Evolutionary conservation across 2,113 vertebrate genomes (phyloP), one percentile per base, ranked within the genome.

Genomic region (Piaya cayana): DNA sequence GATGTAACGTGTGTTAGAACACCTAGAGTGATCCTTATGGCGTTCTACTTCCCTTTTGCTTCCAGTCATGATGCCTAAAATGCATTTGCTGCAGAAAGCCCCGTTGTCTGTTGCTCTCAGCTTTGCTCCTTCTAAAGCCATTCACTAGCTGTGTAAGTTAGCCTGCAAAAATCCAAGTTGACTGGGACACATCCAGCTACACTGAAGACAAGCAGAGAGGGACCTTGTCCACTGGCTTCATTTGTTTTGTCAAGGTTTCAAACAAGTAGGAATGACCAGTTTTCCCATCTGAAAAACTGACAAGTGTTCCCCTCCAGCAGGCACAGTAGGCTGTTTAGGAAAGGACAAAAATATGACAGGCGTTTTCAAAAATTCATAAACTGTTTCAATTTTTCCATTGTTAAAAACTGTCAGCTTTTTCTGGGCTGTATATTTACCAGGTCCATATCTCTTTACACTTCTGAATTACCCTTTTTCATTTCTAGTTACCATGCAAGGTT

Each of bases 381-480:
- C 1, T 0, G 17, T 59, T 90, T 86, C 43, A 36, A 12, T 59
- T 81, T 84, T 85, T 81, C 34, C 21, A 26, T 72, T 29, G 70
- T 53, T 43, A 47, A 64, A 49, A 79, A 25, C 18, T 39, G 42
- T 5, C 43, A 64, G 25, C 8, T 56, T 85, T 85, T 89, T 69
- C 42, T 65, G 63, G 25, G 45, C 17, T 52, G 17, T 52, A 14
- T 82, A 60, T 83, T 78, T 68, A 45, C 21, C 12, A 67, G 11
- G 29, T 82, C 36, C 18, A 7, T 0, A 0, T 63, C 27, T 39
- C 29, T 68, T 49, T n/a, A 59, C 0, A 1, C 26, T 79, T 75
- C 30, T 20, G n/a, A 69, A 64, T 64, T 42, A 53, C 13, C 23
- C 8, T 34, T 60, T 39, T 55, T 50, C 34, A 45, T 72, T 79